Conservation (phyloP, 2,113 vertebrate species). For the Podarcis cretensis region DNA sequence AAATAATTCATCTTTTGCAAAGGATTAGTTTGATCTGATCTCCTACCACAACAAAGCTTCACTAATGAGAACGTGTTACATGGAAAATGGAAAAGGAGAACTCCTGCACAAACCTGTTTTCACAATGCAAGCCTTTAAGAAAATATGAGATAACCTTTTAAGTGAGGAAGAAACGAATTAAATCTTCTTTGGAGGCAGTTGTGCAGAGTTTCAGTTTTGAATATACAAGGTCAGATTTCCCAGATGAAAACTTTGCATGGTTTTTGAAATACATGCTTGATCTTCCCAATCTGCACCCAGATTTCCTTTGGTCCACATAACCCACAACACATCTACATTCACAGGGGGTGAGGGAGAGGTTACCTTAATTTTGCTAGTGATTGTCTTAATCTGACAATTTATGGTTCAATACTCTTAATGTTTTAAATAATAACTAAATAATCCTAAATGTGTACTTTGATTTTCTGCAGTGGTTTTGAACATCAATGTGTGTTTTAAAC, state of each 20-base stretch:
- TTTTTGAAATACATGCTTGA: too few relatives aligned
- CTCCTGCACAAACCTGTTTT: neutral
- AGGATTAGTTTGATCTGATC: neutral
- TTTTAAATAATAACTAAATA: too few relatives aligned
- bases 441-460: too few relatives aligned
- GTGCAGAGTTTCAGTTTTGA: neutral
- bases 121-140: neutral
- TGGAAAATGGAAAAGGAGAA: neutral
- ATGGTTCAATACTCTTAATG: too few relatives aligned
- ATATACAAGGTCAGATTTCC: neutral
- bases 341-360: neutral
- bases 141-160: neutral
- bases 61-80: neutral
- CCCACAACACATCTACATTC: neutral
- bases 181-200: neutral
- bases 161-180: neutral
- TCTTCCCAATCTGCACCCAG: neutral
- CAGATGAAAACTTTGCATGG: neutral
- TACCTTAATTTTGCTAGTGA: neutral
- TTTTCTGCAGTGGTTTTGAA: too few relatives aligned
- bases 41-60: neutral
- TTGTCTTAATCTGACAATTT: too few relatives aligned
- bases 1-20: slow-evolving; percentile 1
- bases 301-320: neutral
- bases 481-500: too few relatives aligned